phyloP scores from a whole-genome alignment of 2,797 vertebrate species.

The Phoxinus dragarum region DNA sequence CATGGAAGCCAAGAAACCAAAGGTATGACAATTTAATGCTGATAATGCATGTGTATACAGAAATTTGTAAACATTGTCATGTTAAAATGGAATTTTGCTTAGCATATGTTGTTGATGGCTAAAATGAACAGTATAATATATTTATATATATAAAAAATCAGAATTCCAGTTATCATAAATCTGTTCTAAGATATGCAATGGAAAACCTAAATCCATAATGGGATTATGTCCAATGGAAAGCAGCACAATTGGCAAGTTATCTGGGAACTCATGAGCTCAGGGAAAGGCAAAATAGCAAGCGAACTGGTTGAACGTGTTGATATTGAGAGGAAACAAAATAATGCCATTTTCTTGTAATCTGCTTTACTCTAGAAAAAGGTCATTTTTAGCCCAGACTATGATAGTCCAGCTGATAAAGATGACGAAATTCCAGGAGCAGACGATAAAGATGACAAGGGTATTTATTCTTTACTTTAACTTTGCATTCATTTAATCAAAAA shows the following conservation, averaged over 20 bases:
- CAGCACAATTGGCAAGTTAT: constrained; percentile 13
- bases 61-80: background rate
- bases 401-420: constrained; percentile 44
- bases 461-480: constrained; percentile 50
- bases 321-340: constrained; percentile 24
- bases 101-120: background rate
- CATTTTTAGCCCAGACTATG: constrained; percentile 55
- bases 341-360: constrained; percentile 33
- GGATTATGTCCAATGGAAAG: constrained; percentile 28
- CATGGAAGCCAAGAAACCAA: constrained; percentile 72
- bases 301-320: background rate
- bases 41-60: background rate
- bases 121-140: background rate
- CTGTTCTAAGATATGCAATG: constrained; percentile 32
- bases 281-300: background rate
- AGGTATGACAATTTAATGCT: constrained; percentile 61
- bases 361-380: constrained; percentile 62
- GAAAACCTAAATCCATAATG: constrained; percentile 45
- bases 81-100: background rate
- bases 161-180: constrained; percentile 24
- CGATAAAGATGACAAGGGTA: constrained; percentile 53
- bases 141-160: background rate
- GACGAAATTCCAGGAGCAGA: constrained; percentile 34
- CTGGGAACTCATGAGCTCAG: background rate
- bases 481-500: constrained; percentile 16